A percentile compares a stretch with the other conserved stretches of the same genome.
Evolutionary conservation across 1,140 invertebrate genomes (phyloP).

Genomic region (Prorops nasuta): DNA sequence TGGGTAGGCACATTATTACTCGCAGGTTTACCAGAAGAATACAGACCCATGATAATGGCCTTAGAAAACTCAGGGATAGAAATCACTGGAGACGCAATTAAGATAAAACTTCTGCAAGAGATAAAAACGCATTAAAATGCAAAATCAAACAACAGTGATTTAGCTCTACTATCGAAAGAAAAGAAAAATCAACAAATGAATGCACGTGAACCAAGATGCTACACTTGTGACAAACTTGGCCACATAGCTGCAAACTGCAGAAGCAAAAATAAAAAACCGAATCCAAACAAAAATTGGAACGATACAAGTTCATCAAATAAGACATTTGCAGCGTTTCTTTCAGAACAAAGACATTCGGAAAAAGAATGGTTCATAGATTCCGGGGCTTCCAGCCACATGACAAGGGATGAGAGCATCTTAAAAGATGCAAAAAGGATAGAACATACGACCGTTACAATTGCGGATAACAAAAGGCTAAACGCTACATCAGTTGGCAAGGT

Average conservation of each 20-base stretch:
- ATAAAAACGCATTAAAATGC: slow-evolving; percentile 21
- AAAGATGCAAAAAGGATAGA: not conserved
- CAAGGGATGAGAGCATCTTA: not conserved
- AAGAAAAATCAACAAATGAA: too few species aligned
- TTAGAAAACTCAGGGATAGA: slow-evolving; percentile 36
- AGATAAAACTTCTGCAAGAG: slow-evolving; percentile 46
- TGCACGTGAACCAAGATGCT: too few species aligned
- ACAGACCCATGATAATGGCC: slow-evolving; percentile 50
- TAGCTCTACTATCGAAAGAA: too few species aligned
- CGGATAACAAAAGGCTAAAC: not conserved
- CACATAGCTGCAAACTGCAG: not conserved
- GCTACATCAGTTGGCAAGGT: slow-evolving; percentile 2
- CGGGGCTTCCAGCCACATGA: not conserved
- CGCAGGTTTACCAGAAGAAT: slow-evolving; percentile 42
- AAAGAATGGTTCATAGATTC: not conserved
- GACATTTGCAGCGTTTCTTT: not conserved
- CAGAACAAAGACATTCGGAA: too few species aligned
- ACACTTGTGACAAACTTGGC: not conserved
- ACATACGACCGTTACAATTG: not conserved
- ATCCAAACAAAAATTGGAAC: too few species aligned
- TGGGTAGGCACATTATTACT: slow-evolving; percentile 42
- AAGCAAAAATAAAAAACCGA: not conserved
- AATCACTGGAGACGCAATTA: slow-evolving; percentile 42
- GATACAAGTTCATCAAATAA: too few species aligned
- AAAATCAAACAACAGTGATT: too few species aligned